Evolutionary conservation across 92 coral and sea anemone species (phyloP).

Genomic region (Porites evermanni): DNA sequence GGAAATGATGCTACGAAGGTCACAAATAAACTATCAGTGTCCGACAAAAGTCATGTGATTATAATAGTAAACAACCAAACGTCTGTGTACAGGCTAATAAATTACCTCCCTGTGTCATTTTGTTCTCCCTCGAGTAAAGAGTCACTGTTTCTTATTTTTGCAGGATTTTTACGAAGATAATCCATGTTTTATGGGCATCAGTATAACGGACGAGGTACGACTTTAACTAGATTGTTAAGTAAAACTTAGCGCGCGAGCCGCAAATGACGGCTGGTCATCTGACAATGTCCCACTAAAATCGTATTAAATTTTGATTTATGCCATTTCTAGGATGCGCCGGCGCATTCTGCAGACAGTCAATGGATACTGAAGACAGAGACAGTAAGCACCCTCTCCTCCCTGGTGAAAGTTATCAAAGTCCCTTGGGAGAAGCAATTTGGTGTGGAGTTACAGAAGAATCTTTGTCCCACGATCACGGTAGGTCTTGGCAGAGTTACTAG

Average conservation of each 20-base stretch:
- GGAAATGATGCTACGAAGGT: too few species aligned
- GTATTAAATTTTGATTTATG: neutral
- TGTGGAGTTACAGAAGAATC: conserved; percentile 81
- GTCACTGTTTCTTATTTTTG: conserved; percentile 10
- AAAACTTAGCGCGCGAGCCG: too few species aligned
- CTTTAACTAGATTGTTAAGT: neutral
- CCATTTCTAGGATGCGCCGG: conserved; percentile 78
- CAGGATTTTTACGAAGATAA: conserved; percentile 86
- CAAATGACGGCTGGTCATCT: too few species aligned
- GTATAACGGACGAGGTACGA: conserved; percentile 91
- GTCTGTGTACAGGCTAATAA: neutral
- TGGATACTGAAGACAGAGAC: conserved; percentile 85
- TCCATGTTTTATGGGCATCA: conserved; percentile 83
- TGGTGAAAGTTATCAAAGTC: conserved; percentile 81
- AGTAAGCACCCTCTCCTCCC: conserved; percentile 67
- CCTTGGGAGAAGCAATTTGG: conserved; percentile 93
- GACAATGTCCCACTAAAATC: too few species aligned
- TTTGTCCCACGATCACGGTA: conserved; percentile 67
- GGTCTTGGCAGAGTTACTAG: neutral
- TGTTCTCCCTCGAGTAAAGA: neutral
- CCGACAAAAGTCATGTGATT: too few species aligned
- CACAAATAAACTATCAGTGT: too few species aligned
- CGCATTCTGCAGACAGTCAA: conserved; percentile 77
- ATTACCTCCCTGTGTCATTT: neutral
- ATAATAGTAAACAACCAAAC: too few species aligned